phyloP scores from a whole-genome alignment of 2,113 vertebrate genomes.

The Gadus macrocephalus region DNA sequence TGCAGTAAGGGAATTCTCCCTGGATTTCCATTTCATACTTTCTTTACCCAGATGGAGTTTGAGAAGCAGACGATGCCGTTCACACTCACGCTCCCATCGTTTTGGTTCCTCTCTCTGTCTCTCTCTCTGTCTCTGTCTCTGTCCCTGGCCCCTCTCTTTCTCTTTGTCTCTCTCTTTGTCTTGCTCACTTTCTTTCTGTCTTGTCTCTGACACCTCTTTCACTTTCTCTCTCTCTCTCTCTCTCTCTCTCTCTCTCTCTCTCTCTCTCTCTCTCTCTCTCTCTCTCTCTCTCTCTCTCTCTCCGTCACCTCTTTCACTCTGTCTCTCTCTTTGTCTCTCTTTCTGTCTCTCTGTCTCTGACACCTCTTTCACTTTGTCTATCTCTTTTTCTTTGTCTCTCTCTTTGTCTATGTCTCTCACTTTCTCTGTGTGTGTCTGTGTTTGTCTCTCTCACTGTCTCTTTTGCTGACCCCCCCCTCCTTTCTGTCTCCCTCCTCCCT shows the following conservation, averaged over 20 bases:
- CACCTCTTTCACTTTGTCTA: not conserved
- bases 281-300: too few species aligned
- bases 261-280: not conserved
- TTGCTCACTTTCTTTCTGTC: constrained; percentile 7
- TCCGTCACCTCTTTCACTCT: too few species aligned
- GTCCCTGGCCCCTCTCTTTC: too few species aligned
- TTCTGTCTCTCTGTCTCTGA: not conserved
- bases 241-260: too few species aligned
- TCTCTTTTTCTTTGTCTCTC: not conserved
- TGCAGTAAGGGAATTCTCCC: constrained; percentile 35
- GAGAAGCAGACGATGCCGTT: too few species aligned
- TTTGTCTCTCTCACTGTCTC: not conserved
- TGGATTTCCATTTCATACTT: constrained; percentile 43
- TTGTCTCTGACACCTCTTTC: too few species aligned
- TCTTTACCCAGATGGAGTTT: constrained; percentile 32
- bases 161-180: too few species aligned
- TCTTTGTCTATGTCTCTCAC: not conserved
- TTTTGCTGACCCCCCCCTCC: not conserved
- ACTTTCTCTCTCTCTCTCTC: not conserved
- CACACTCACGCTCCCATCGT: too few species aligned
- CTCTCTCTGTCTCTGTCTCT: too few species aligned
- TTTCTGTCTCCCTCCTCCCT: not conserved
- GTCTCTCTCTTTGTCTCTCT: not conserved
- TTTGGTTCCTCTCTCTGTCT: too few species aligned
- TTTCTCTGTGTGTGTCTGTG: not conserved